These are phyloP conservation scores for Eumaeus atala DNA, from an alignment of 1,140 invertebrate species.

Conservation along the genomic window DNA sequence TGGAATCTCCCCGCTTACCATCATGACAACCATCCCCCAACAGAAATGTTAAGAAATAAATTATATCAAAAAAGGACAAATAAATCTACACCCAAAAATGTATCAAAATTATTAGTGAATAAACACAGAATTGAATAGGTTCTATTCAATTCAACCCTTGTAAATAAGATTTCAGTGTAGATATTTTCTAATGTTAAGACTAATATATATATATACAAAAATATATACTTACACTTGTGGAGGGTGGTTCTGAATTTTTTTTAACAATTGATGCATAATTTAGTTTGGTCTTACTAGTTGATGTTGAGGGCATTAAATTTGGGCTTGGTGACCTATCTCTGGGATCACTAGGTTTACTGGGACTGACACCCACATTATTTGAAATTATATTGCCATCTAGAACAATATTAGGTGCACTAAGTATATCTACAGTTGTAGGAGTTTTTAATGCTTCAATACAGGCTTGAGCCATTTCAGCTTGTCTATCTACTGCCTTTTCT, in stretches of 20 bases:
- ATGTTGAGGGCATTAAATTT: constrained; percentile 33
- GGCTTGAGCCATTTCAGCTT: constrained; percentile 56
- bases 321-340: constrained; percentile 41
- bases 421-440: constrained; percentile 41
- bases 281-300: constrained; percentile 35
- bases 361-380: constrained; percentile 31
- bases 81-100: no score
- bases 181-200: not conserved
- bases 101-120: no score
- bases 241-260: constrained; percentile 36
- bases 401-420: constrained; percentile 44
- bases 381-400: constrained; percentile 25
- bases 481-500: constrained; percentile 42
- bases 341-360: constrained; percentile 32
- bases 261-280: constrained; percentile 55
- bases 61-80: no score
- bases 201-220: no score
- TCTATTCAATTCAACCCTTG: no score
- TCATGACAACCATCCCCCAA: no score
- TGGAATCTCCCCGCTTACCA: no score
- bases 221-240: constrained; percentile 55
- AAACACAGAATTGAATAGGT: no score
- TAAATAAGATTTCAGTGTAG: not conserved
- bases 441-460: constrained; percentile 55
- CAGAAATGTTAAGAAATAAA: no score